phyloP scores from a whole-genome alignment of 1,140 invertebrate species.

The Tetramorium alpestre region DNA sequence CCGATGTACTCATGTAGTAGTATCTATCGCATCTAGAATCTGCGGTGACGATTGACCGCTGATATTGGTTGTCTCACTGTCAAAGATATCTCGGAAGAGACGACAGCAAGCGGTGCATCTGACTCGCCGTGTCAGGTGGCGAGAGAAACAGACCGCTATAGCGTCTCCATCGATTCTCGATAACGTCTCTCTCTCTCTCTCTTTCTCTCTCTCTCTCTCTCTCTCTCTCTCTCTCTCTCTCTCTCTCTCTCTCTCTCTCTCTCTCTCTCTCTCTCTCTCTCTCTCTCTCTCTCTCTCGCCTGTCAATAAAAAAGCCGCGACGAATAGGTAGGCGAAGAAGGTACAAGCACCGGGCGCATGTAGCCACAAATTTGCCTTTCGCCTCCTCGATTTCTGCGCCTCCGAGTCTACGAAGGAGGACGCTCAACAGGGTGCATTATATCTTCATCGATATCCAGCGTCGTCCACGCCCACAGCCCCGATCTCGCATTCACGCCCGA shows the following conservation, averaged over 20 bases:
- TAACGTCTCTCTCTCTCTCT: constrained; percentile 18
- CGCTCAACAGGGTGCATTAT: constrained; percentile 65
- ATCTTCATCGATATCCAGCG: constrained; percentile 64
- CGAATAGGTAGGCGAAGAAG: constrained; percentile 1
- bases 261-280: background rate
- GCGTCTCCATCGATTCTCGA: constrained; percentile 45
- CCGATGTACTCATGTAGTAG: background rate
- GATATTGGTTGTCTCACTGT: constrained; percentile 37
- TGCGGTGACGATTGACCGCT: constrained; percentile 27
- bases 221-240: background rate
- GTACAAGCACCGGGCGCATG: background rate
- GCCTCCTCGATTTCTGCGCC: constrained; percentile 26
- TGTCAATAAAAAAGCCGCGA: constrained; percentile 24
- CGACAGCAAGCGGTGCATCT: constrained; percentile 65
- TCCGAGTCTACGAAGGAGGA: constrained; percentile 17
- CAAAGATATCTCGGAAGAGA: constrained; percentile 74
- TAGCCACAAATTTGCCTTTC: constrained; percentile 38
- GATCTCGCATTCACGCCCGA: constrained; percentile 24
- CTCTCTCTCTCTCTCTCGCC: background rate
- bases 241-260: background rate
- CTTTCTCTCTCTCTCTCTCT: no score
- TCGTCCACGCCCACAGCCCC: constrained; percentile 26
- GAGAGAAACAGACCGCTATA: background rate
- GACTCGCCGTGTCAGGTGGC: constrained; percentile 55
- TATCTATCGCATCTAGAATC: background rate